A percentile compares a stretch with the other conserved stretches of the same genome.
Conservation (phyloP, 2,113 vertebrate genomes). For the Zeus faber region DNA sequence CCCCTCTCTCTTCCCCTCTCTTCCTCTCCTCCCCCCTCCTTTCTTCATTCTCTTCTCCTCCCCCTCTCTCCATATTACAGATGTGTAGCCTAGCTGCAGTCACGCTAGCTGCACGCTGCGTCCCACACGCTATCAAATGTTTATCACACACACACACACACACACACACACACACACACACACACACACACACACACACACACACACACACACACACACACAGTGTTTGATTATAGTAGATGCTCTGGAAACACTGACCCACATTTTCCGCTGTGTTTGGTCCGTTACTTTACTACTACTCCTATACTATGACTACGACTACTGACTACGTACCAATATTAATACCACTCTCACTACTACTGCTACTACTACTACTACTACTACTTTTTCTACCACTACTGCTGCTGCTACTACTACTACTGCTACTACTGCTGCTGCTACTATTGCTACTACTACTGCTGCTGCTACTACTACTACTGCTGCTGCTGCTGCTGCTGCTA, state of each 20-base stretch:
- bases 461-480: no score
- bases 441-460: no score
- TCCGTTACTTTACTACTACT: no score
- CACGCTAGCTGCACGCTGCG: background rate
- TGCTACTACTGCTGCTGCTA: no score
- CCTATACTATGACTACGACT: no score
- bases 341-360: slow-evolving; percentile 8
- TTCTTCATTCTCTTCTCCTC: background rate
- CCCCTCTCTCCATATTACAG: slow-evolving; percentile 11
- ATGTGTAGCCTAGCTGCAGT: slow-evolving; percentile 15
- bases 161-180: slow-evolving; percentile 3
- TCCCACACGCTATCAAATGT: slow-evolving; percentile 1
- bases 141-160: background rate
- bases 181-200: no score
- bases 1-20: background rate
- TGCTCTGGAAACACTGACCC: slow-evolving; percentile 56
- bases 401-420: no score
- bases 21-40: no score
- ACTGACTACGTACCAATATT: no score
- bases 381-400: no score
- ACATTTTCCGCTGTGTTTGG: slow-evolving; percentile 48
- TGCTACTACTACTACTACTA: no score
- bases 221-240: slow-evolving; percentile 5
- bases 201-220: slow-evolving; percentile 1
- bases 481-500: no score